phyloP scores from a whole-genome alignment of 2,113 vertebrate genomes.

The Halcyon senegalensis region DNA sequence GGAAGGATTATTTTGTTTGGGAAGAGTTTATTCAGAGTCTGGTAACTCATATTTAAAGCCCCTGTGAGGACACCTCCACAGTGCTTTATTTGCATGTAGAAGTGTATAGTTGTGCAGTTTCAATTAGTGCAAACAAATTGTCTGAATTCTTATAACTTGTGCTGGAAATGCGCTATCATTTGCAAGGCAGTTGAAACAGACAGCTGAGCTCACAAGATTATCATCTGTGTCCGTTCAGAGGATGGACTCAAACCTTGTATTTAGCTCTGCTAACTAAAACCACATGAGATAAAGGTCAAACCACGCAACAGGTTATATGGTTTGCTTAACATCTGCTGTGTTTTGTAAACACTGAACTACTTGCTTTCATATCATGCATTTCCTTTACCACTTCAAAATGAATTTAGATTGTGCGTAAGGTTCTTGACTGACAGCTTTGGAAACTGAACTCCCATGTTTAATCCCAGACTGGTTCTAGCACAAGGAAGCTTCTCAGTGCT shows the following conservation, averaged over 20 bases:
- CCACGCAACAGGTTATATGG: not conserved
- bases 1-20: not conserved
- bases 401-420: not conserved
- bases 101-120: not conserved
- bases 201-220: slow-evolving; percentile 47
- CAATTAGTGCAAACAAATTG: not conserved
- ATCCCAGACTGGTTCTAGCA: not conserved
- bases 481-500: not conserved
- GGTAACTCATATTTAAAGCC: not conserved
- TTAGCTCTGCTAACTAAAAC: slow-evolving; percentile 22
- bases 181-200: not conserved
- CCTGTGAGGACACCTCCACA: not conserved
- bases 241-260: not conserved
- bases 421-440: not conserved
- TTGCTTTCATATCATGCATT: not conserved
- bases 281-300: slow-evolving; percentile 24
- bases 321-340: not conserved
- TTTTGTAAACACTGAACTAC: not conserved
- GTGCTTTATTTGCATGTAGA: not conserved
- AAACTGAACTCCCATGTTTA: not conserved
- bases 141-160: not conserved
- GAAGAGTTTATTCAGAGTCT: not conserved
- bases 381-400: not conserved
- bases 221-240: slow-evolving; percentile 13
- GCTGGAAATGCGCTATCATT: not conserved